Base-by-base conservation (phyloP, 2,113 vertebrate genomes). In the Alaudala cheleensis region DNA sequence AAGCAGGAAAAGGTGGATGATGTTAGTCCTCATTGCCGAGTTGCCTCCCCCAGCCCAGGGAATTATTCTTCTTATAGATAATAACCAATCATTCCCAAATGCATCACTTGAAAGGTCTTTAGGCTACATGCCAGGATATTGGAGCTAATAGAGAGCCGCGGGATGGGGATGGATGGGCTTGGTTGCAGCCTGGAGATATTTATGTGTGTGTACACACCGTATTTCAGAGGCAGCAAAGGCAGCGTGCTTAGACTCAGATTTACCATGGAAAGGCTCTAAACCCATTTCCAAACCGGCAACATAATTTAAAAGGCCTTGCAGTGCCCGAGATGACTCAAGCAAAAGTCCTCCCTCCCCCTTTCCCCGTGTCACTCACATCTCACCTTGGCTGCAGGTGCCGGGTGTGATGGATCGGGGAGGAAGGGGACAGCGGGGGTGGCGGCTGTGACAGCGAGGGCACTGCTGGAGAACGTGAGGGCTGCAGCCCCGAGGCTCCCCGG, bases 111-210 rank as follows among this genome's bases (percentile, higher is more conserved):
- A 83, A 81, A 94, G 50, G 44, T 88, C 72, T 96, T 77, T 78
- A 73, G 81, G 65, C 86, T 81, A 40, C 12, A 1, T 74, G 91
- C 83, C 94, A 91, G 80, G 57, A 64, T 65, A 51, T 1, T 25
- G 37, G 83, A 81, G 83, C 77, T 97, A 70, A 86, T 25, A 64
- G 77, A 81, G 53, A 74, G 77, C 73, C 91, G 56, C 40, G 26
- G 31, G 61, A 78, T 26, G 60, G 67, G 69, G 72, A 84, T 50
- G 82, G 71, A 90, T 83, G 60, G 47, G 47, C 31, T 15, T 34
- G 70, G 74, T 57, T 95, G 81, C 58, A 91, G 85, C 54, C 85
- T 60, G 91, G 77, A 86, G 72, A 74, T 91, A 71, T 94, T 91
- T 96, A 81, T 85, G 62, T 70, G 42, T 66, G 37, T 71, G 42